Evolutionary conservation across 1,140 invertebrate genomes (phyloP).

Genomic region (Cardiocondyla obscurior): DNA sequence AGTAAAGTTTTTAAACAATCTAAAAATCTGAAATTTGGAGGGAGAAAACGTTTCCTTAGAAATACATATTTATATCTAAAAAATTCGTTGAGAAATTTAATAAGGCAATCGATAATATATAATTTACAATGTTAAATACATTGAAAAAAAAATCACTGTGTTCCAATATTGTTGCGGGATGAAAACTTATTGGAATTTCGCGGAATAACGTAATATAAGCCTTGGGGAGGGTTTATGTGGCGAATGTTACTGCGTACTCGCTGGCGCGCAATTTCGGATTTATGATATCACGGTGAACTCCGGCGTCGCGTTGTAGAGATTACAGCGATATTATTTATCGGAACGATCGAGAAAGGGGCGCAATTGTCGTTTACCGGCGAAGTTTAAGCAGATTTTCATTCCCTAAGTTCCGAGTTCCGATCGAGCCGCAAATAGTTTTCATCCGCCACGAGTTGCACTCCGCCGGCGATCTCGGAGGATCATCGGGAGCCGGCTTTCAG

Average conservation of each 20-base stretch:
- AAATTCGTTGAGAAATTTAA: background rate
- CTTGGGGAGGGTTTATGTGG: background rate
- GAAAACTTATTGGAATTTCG: background rate
- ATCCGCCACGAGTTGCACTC: conserved; percentile 48
- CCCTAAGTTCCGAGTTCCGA: conserved; percentile 41
- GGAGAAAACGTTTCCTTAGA: background rate
- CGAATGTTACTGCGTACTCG: background rate
- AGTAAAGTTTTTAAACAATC: background rate
- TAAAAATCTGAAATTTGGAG: background rate
- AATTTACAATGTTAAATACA: background rate
- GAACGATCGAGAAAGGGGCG: background rate
- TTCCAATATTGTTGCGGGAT: background rate
- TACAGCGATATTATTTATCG: conserved; percentile 19
- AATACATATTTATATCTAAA: too few species aligned
- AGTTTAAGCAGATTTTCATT: conserved; percentile 58
- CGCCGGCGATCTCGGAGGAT: conserved; percentile 38
- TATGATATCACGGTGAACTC: background rate
- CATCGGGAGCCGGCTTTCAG: conserved; percentile 51
- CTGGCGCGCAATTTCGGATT: background rate
- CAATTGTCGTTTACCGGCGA: background rate
- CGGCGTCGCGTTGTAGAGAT: conserved; percentile 11
- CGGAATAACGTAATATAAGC: background rate
- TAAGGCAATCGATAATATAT: background rate
- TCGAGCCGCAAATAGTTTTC: conserved; percentile 53
- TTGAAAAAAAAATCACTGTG: background rate